Conservation (phyloP, 2,797 vertebrate genomes). For the Anolis apletophallus region DNA sequence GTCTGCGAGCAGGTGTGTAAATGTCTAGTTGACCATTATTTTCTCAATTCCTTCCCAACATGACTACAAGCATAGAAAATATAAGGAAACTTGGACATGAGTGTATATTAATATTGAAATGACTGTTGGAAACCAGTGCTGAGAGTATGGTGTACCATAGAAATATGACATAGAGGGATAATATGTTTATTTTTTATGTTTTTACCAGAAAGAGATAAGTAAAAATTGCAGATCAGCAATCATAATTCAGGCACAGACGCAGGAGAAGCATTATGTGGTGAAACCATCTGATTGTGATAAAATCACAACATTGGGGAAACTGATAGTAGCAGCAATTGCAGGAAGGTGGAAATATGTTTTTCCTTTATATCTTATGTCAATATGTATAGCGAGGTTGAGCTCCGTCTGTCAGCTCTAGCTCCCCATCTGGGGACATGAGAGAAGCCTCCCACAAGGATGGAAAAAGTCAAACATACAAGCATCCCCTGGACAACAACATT, state of each 20-base stretch:
- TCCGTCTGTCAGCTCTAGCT: too few relatives aligned
- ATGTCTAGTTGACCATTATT: not conserved
- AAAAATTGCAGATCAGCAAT: not conserved
- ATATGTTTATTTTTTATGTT: too few relatives aligned
- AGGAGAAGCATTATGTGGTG: not conserved
- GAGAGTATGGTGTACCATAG: not conserved
- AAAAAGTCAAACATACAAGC: too few relatives aligned
- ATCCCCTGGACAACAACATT: too few relatives aligned
- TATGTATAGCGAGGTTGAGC: not conserved
- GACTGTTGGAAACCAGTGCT: not conserved
- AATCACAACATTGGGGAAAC: rapidly evolving
- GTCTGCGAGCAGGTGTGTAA: not conserved
- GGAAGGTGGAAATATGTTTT: not conserved
- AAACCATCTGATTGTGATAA: not conserved
- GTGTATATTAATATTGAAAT: not conserved
- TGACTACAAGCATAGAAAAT: not conserved
- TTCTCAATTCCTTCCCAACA: not conserved
- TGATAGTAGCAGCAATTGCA: not conserved
- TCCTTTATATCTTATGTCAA: not conserved
- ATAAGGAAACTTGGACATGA: not conserved
- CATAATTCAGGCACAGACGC: not conserved
- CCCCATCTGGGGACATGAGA: too few relatives aligned
- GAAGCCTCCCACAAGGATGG: too few relatives aligned
- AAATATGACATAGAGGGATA: not conserved
- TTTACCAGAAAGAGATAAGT: too few relatives aligned